Evolutionary conservation across 2,797 vertebrate genomes (phyloP).

Genomic region (Triplophysa bombifrons): DNA sequence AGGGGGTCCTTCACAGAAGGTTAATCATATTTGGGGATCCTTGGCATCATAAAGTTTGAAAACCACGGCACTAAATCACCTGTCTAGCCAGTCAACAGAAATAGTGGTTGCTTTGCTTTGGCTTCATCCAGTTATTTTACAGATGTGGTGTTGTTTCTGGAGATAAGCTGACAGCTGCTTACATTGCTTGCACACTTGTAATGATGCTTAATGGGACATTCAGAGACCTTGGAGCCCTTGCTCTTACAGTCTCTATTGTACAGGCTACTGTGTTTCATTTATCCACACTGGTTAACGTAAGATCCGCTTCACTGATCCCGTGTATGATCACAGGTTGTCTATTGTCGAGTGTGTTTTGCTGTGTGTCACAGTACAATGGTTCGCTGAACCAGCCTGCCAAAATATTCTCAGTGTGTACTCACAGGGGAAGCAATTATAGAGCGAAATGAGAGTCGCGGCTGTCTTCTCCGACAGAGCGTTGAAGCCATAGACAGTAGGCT

Average conservation of each 20-base stretch:
- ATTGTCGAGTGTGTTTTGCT: conserved; percentile 15
- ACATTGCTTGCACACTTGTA: no score
- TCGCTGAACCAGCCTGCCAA: conserved; percentile 40
- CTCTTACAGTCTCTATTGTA: neutral
- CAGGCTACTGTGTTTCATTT: conserved; percentile 7
- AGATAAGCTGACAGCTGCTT: no score
- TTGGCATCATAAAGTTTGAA: no score
- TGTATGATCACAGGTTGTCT: conserved; percentile 13
- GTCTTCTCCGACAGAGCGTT: conserved; percentile 46
- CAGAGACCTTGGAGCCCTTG: neutral
- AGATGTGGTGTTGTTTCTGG: no score
- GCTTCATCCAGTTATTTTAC: no score
- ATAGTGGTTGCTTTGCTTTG: neutral
- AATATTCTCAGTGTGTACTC: conserved; percentile 46
- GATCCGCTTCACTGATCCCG: conserved; percentile 6
- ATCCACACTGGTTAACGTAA: neutral
- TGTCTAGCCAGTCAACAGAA: neutral
- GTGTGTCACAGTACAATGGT: conserved; percentile 33
- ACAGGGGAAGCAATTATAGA: conserved; percentile 53
- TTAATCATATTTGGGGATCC: no score
- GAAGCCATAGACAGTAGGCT: conserved; percentile 34
- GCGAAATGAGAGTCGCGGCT: conserved; percentile 41
- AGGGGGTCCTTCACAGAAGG: no score
- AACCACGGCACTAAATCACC: no score
- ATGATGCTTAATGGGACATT: no score